Base-by-base conservation (phyloP, 2,888 invertebrate genomes). In the Thymelicus acteon region DNA sequence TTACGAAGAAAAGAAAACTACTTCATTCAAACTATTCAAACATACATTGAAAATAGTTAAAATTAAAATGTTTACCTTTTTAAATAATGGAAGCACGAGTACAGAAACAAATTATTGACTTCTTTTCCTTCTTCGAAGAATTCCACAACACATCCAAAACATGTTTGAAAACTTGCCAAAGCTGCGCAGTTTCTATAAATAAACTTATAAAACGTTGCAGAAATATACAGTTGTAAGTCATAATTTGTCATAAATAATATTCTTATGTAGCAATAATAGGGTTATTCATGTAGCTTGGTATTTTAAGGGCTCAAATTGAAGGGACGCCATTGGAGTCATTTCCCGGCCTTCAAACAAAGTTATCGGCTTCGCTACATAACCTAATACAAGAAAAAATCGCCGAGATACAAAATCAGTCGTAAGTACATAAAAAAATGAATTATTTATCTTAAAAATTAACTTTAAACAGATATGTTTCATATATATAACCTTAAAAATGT, bases 81-180 rank as follows among this genome's bases (percentile, higher is more conserved):
- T 70, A 64, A 76, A 90, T 87, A 81, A 93, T 93, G 93, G 94
- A 93, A 88, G 76, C 79, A 71, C 90, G 90, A 82, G 81, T 94
- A 73, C 95, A 95, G 82, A 94, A 93, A 79, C 89, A 93, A 80
- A 84, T 95, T 60, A 84, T 93, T 79, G 92, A 90, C 78, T 94
- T 94, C 80, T 95, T 94, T 85, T 90, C 92, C 60, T 88, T 85
- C 80, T 91, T 95, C 75, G 92, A 93, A 75, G 88, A 88, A 78
- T 94, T 94, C 78, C 87, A 91, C 76, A 89, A 88, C 71, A 88
- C 85, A 70, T 91, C 93, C 77, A 91, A 88, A 86, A 84, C 82
- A 81, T 86, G 87, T 82, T 89, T 95, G 89, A 90, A 91, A 86
- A 90, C 93, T 79, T 91, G 93, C 89, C 89, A 88, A 84, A 91